Evolutionary conservation across 1,140 invertebrate genomes (phyloP), one percentile per base, ranked within the genome.

Genomic region (Cotesia chilonis): DNA sequence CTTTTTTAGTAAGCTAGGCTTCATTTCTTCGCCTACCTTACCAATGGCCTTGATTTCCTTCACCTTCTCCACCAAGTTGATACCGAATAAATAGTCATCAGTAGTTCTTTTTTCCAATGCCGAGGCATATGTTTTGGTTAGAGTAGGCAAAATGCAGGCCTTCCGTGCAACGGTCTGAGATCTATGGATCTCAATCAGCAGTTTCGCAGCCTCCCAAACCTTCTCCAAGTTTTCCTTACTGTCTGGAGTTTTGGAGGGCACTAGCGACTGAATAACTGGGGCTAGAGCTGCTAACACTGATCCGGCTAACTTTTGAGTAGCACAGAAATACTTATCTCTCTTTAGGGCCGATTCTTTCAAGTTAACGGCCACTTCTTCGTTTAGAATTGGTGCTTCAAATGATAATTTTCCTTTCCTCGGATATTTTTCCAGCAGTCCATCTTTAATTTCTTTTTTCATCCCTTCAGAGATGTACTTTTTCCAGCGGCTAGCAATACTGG

Each of bases 21-120:
- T 73, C 7, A 73, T 36, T 10, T 59, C 67, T 14, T 68, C 52
- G 17, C 71, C 55, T 5, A 36, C 57, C 2, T 17, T 73, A 9
- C 67, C 71, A 20, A 73, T 37, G 1, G 38, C 52, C 47, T 73
- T 73, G 20, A 36, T 57, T 35, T 73, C 66, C 54, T 73, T 73
- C 3, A 73, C 61, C 60, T 73, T 64, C 1, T 73, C 71, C 0
- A 66, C 55, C 4, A 73, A 47, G 1, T 73, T 73, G 20, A 37
- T 10, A 6, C 66, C 71, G 28, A 77, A 71, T 77, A 83, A 71
- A 78, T 78, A 60, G 64, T 66, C 41, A 68, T 81, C 75, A 65
- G 75, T 28, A 47, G 75, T 9, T 17, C 38, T 55, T 80, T 82
- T 73, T 68, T 80, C 47, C 35, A 78, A 3, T 68, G 78, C 12